phyloP scores from a whole-genome alignment of 2,113 vertebrate species.

The Cairina moschata region DNA sequence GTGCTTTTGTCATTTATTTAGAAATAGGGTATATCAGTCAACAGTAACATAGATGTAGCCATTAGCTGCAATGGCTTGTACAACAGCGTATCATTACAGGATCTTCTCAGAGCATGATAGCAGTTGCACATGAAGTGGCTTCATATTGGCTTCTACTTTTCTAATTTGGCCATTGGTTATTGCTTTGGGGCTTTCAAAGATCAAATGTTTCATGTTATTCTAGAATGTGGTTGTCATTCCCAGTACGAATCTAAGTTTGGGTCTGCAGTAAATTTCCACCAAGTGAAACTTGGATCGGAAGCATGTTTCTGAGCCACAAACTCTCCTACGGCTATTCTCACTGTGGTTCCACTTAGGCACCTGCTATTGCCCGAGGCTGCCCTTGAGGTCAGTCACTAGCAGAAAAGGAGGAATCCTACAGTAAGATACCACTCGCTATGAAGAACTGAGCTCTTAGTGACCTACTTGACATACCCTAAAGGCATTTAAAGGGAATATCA shows the following conservation, averaged over 20 bases:
- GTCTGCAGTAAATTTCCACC: neutral
- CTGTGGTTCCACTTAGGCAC: slow-evolving; percentile 15
- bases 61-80: neutral
- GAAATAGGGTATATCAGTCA: neutral
- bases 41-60: neutral
- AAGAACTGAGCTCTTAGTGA: slow-evolving; percentile 56
- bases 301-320: neutral
- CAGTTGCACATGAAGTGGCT: neutral
- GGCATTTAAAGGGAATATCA: slow-evolving; percentile 50
- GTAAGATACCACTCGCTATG: slow-evolving; percentile 29
- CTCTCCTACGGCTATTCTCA: neutral
- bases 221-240: neutral
- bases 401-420: neutral
- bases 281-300: neutral
- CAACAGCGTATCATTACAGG: neutral
- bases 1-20: neutral
- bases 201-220: neutral
- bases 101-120: neutral
- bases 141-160: neutral
- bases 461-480: slow-evolving; percentile 60
- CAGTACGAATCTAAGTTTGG: neutral
- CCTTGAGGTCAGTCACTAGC: slow-evolving; percentile 12
- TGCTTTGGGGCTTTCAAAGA: neutral
- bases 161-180: neutral
- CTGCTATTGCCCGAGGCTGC: slow-evolving; percentile 22